Conservation (phyloP, 2,113 vertebrate genomes). For the Tragelaphus strepsiceros region DNA sequence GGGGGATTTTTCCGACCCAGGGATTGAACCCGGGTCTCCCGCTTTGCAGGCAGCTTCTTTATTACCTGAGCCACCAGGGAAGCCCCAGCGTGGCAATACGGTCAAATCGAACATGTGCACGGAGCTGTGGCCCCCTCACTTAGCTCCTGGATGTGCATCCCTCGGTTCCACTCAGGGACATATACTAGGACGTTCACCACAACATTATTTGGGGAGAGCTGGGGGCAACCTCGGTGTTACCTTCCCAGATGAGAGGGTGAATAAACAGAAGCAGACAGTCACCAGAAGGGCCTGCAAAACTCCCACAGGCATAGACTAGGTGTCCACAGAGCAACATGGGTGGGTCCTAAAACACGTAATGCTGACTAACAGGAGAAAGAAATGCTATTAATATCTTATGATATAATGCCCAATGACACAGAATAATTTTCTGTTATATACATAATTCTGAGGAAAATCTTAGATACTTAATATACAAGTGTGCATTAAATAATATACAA, state of each 20-base stretch:
- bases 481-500: background rate
- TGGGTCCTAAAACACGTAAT: background rate
- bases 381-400: slow-evolving; percentile 26
- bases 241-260: background rate
- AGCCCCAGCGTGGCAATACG: background rate
- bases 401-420: background rate
- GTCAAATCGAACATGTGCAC: background rate
- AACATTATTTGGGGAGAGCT: background rate
- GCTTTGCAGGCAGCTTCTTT: background rate
- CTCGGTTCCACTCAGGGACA: background rate
- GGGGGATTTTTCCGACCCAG: background rate
- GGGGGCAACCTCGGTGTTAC: background rate
- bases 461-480: background rate
- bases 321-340: background rate
- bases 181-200: background rate
- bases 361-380: background rate
- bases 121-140: background rate
- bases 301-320: background rate
- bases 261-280: background rate
- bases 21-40: background rate
- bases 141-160: background rate
- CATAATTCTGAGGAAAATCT: slow-evolving; percentile 2
- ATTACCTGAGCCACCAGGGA: background rate
- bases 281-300: background rate
- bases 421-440: background rate